These are phyloP conservation scores for Andinoacara biseriatus DNA, from an alignment of 2,113 vertebrate genomes.

Conservation along the genomic window DNA sequence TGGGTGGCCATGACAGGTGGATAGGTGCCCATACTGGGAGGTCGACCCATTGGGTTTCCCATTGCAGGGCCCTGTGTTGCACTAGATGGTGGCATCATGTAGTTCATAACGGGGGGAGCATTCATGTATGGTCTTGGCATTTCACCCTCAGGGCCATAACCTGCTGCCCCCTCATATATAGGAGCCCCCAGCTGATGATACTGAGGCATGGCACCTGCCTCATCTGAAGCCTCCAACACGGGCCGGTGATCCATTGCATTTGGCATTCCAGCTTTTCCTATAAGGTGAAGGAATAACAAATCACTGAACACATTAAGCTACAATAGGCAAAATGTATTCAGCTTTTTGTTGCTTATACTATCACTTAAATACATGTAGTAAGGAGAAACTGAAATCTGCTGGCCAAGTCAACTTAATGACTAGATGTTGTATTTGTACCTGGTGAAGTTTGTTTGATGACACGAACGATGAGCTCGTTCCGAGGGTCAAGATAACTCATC, in stretches of 20 bases:
- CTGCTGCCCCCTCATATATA: constrained; percentile 84
- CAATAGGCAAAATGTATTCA: background rate
- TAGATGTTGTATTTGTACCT: constrained; percentile 74
- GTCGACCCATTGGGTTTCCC: constrained; percentile 84
- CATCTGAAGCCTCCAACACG: constrained; percentile 85
- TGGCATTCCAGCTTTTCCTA: constrained; percentile 88
- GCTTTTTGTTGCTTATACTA: background rate
- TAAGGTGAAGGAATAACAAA: constrained; percentile 24
- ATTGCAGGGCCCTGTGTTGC: constrained; percentile 82
- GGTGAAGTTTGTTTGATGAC: constrained; percentile 98
- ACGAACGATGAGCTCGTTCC: constrained; percentile 95
- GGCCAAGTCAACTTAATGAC: background rate
- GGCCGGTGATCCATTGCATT: constrained; percentile 87
- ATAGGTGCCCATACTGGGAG: constrained; percentile 82
- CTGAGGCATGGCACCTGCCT: constrained; percentile 82
- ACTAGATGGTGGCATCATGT: constrained; percentile 86
- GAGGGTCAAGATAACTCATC: constrained; percentile 97
- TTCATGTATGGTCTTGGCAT: constrained; percentile 86
- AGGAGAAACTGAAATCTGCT: background rate
- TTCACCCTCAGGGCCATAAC: constrained; percentile 86
- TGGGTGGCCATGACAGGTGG: constrained; percentile 76
- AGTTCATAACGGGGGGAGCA: constrained; percentile 84
- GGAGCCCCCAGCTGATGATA: constrained; percentile 88
- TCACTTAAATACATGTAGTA: no score
- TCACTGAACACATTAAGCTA: background rate